phyloP scores from a whole-genome alignment of 2,797 vertebrate species.

The Philypnodon macrostomus region DNA sequence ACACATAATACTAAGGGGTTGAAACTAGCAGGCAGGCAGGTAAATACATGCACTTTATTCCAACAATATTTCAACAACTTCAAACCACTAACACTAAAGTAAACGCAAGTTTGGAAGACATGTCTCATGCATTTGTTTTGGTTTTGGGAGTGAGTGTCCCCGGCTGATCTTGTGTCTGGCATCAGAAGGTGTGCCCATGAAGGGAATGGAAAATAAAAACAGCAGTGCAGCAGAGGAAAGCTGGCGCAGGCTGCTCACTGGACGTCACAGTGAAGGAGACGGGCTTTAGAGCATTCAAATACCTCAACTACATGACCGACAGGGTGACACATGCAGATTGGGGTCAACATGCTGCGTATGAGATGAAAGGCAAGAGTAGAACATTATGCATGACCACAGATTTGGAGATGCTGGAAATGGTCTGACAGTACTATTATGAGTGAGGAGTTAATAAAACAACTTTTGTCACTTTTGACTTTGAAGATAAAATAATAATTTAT shows the following conservation, averaged over 20 bases:
- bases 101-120: conserved; percentile 4
- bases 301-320: conserved; percentile 36
- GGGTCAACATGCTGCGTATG: conserved; percentile 1
- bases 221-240: conserved; percentile 15
- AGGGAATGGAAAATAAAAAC: conserved; percentile 45
- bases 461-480: too few species aligned
- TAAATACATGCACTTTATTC: conserved; percentile 5
- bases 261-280: conserved; percentile 29
- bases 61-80: conserved; percentile 10
- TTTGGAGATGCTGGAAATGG: background rate
- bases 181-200: conserved; percentile 39
- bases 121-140: conserved; percentile 1
- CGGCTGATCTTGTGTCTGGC: conserved; percentile 19
- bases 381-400: background rate
- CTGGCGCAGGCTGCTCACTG: conserved; percentile 39
- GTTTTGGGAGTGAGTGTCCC: conserved; percentile 10
- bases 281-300: conserved; percentile 35
- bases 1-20: conserved; percentile 21
- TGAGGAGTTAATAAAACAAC: too few species aligned
- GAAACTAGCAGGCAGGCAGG: conserved; percentile 14
- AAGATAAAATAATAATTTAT: too few species aligned
- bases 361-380: background rate
- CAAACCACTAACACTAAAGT: conserved; percentile 13
- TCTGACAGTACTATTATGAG: background rate
- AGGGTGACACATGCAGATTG: conserved; percentile 31